Conservation (phyloP, 2,797 vertebrate species). For the Columba guinea region DNA sequence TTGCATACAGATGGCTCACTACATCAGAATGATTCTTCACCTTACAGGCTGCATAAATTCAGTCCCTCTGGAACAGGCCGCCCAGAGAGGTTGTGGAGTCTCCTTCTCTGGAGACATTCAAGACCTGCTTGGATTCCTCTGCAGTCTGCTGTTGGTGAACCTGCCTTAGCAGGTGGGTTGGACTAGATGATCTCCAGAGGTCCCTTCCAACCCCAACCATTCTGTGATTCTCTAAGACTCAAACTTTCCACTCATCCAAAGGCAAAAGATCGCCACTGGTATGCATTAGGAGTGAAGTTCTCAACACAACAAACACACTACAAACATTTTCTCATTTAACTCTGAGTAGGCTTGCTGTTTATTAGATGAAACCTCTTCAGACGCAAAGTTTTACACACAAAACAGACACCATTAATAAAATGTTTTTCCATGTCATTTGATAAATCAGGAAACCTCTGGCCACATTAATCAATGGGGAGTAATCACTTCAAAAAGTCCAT, state of each 20-base stretch:
- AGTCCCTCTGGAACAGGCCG: background rate
- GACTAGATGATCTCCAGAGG: no score
- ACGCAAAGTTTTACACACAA: conserved; percentile 13
- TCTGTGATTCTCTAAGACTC: background rate
- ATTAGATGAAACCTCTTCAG: background rate
- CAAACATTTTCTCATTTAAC: background rate
- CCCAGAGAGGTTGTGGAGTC: no score
- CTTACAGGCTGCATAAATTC: background rate
- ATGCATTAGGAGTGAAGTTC: background rate
- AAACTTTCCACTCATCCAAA: background rate
- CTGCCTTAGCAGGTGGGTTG: no score
- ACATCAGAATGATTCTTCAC: background rate
- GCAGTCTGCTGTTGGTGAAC: no score
- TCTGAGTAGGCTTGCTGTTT: background rate
- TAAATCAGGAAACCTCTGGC: conserved; percentile 34
- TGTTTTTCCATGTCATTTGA: conserved; percentile 9
- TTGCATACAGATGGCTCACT: background rate
- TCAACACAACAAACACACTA: background rate
- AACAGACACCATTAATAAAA: conserved; percentile 38
- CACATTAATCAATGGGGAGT: conserved; percentile 47
- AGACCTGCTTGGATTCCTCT: no score
- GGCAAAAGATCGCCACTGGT: background rate
- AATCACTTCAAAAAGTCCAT: conserved; percentile 44
- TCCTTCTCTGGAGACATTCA: no score
- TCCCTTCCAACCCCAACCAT: no score